Conservation (phyloP, 35 echinoderm and acorn worm species). For the Heliocidaris erythrogramma region DNA sequence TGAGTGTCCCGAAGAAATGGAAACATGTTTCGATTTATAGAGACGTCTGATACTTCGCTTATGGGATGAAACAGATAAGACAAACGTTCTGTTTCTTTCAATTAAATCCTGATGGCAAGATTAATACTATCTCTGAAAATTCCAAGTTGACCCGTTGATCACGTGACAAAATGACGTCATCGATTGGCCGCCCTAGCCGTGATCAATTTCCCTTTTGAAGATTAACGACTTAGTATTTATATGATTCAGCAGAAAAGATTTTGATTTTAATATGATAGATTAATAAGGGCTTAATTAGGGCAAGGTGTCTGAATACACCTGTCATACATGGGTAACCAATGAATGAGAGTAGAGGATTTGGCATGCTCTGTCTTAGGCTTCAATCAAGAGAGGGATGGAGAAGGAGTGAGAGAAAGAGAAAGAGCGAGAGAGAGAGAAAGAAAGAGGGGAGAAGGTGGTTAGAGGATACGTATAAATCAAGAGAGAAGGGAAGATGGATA, state of each 20-base stretch:
- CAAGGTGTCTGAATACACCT: not conserved
- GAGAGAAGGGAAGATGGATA: too few relatives aligned
- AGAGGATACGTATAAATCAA: too few relatives aligned
- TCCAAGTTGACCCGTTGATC: not conserved
- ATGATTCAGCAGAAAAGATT: conserved; percentile 23
- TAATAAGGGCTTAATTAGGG: not conserved
- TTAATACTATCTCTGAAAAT: not conserved
- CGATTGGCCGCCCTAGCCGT: not conserved
- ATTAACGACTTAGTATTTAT: not conserved
- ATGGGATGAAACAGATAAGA: too few relatives aligned
- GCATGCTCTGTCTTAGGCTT: not conserved
- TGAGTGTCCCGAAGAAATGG: not conserved
- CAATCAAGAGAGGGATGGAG: not conserved
- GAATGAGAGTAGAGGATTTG: not conserved
- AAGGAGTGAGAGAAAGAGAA: not conserved
- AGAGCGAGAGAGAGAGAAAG: not conserved
- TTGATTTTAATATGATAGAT: not conserved
- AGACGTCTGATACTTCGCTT: not conserved
- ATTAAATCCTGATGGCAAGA: not conserved
- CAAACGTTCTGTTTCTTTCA: not conserved
- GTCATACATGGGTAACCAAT: not conserved
- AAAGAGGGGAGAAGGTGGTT: not conserved
- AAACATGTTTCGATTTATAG: not conserved
- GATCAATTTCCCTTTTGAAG: conserved; percentile 25
- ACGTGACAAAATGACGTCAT: not conserved